Base-by-base conservation (phyloP, 2,113 vertebrate species). In the Platysteira castanea region DNA sequence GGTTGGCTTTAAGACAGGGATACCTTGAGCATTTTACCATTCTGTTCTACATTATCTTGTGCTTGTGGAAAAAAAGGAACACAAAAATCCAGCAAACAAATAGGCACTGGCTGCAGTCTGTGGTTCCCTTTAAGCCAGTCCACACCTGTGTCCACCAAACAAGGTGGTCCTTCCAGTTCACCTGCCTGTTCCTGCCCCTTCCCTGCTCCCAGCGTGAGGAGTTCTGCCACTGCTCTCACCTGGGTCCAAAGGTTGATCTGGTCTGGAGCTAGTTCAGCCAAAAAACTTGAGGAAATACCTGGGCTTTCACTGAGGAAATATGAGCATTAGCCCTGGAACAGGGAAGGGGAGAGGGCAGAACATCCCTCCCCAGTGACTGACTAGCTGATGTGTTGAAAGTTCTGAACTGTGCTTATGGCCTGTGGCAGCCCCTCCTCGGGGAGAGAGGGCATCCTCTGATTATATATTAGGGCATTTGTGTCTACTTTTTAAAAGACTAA, bases 31-130 rank as follows among this genome's bases (percentile, higher is more conserved):
- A 1, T 17, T 8, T 37, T 52, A 20, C 21, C 14, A 1, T 69
- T 69, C 22, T 31, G 28, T 47, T 53, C 7, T 47, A 6, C 0
- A 0, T 31, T 49, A 19, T 8, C 13, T 59, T 82, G 69, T 53
- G 24, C 39, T 54, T 11, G 2, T 41, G 20, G 41, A 11, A 42
- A 39, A 39, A 81, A 71, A 16, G 6, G 4, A 42, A 39, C 2
- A 11, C 14, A 28, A 31, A 39, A 13, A 2, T 18, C 20, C 28
- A 22, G 26, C 6, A 31, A 41, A 49, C 41, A 42, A 76, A 14
- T 6, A 39, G 14, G 31, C 14, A 1, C 6, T 52, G 41, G 20
- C 49, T 73, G 1, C 31, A 16, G 35, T 13, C 41, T 13, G 7
- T 1, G 15, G 35, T 30, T 84, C 53, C 35, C 22, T 49, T 41